These are phyloP conservation scores for Charanyca ferruginea DNA, from an alignment of 2,888 invertebrate species.

Conservation along the genomic window DNA sequence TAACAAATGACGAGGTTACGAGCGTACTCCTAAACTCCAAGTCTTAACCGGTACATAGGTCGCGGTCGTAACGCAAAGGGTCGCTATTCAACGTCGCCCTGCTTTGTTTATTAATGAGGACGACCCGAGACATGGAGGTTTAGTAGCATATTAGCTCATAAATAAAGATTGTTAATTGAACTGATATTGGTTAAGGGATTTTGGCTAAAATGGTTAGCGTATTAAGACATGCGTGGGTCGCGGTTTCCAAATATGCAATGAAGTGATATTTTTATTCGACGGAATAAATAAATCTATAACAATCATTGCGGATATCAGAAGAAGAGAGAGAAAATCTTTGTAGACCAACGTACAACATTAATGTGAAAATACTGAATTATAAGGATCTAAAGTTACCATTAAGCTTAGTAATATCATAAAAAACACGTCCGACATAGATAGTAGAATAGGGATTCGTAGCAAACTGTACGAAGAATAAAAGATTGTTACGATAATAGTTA, in stretches of 20 bases:
- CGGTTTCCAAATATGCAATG: background rate
- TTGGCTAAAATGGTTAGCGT: background rate
- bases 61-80: slow-evolving; percentile 50
- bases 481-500: slow-evolving; percentile 72
- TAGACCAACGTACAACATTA: background rate
- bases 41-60: slow-evolving; percentile 62
- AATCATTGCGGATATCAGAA: background rate
- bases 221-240: background rate
- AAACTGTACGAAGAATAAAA: slow-evolving; percentile 56
- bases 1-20: slow-evolving; percentile 63
- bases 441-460: background rate
- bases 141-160: slow-evolving; percentile 80
- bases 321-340: background rate
- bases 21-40: slow-evolving; percentile 47
- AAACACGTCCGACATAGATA: background rate
- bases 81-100: slow-evolving; percentile 52
- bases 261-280: too few relatives aligned
- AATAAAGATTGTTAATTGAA: slow-evolving; percentile 79
- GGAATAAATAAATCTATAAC: too few relatives aligned
- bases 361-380: background rate
- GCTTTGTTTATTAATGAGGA: slow-evolving; percentile 76
- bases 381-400: background rate
- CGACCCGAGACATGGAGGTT: slow-evolving; percentile 77
- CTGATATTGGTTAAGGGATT: slow-evolving; percentile 61
- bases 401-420: background rate